phyloP scores from a whole-genome alignment of 2,888 invertebrate species.

The Arctia plantaginis region DNA sequence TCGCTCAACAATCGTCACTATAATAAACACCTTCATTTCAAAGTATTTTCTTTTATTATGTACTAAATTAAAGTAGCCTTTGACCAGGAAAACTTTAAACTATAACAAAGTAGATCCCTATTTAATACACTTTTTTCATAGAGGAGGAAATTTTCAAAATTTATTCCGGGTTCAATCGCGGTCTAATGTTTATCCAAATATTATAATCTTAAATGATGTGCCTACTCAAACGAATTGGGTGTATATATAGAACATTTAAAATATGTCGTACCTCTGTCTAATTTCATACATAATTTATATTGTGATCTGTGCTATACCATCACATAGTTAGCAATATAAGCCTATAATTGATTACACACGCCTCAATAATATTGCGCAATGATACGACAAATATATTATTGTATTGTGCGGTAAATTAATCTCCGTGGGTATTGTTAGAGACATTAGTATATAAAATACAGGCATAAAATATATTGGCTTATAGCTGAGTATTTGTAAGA shows the following conservation, averaged over 20 bases:
- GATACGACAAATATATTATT: conserved; percentile 28
- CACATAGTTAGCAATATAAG: conserved; percentile 38
- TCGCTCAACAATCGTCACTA: neutral
- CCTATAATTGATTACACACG: conserved; percentile 47
- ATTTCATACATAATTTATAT: conserved; percentile 44
- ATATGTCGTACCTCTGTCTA: conserved; percentile 22
- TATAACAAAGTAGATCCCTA: neutral
- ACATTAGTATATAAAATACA: conserved; percentile 25
- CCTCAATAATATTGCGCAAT: conserved; percentile 37
- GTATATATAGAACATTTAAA: conserved; percentile 10
- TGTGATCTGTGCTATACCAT: conserved; percentile 32
- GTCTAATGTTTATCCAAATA: conserved; percentile 3
- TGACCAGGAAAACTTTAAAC: neutral
- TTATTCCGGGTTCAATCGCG: neutral
- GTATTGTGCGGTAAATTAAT: conserved; percentile 20
- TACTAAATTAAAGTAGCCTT: neutral
- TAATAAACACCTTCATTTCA: neutral
- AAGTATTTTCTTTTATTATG: neutral
- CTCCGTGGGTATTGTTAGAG: conserved; percentile 15
- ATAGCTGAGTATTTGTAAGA: conserved; percentile 44
- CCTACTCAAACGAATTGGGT: neutral
- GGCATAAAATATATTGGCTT: conserved; percentile 43
- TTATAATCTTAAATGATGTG: neutral
- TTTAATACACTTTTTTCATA: neutral
- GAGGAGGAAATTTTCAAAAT: neutral